Conservation (phyloP, 2,797 vertebrate species). For the Sebastes hubbsi region DNA sequence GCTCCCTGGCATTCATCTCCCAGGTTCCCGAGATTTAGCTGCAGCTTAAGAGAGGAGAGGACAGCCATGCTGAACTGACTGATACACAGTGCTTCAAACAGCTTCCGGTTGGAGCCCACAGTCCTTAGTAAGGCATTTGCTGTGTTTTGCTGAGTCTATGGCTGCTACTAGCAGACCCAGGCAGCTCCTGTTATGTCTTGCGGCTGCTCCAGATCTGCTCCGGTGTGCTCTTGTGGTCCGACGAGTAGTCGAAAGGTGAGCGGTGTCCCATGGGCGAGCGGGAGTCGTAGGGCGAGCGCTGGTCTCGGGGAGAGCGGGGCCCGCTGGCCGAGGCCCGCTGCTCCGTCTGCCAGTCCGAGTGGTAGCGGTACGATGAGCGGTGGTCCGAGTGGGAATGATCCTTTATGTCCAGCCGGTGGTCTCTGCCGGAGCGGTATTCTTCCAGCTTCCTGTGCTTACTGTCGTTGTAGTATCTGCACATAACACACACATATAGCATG, state of each 20-base stretch:
- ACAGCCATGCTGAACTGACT: constrained; percentile 80
- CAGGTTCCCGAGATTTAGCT: constrained; percentile 85
- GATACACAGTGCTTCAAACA: constrained; percentile 85
- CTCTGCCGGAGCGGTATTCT: constrained; percentile 90
- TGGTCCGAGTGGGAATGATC: constrained; percentile 88
- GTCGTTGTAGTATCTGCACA: constrained; percentile 86
- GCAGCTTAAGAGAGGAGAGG: constrained; percentile 86
- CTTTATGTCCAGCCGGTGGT: constrained; percentile 91
- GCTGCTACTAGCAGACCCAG: constrained; percentile 79
- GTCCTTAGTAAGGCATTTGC: constrained; percentile 94
- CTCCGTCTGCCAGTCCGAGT: constrained; percentile 95
- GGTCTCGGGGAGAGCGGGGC: constrained; percentile 91
- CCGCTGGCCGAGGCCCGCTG: constrained; percentile 91
- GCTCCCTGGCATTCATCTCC: constrained; percentile 43
- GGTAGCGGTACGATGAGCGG: constrained; percentile 90
- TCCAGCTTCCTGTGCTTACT: constrained; percentile 94
- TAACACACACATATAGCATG: neutral
- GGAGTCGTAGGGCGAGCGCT: constrained; percentile 92
- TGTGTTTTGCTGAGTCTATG: constrained; percentile 93
- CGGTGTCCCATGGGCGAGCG: constrained; percentile 90
- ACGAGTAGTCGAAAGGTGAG: constrained; percentile 94
- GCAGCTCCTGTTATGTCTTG: constrained; percentile 93
- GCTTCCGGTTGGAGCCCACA: constrained; percentile 70
- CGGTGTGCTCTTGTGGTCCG: constrained; percentile 96
- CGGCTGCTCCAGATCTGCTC: constrained; percentile 96